Conservation (phyloP, 2,888 invertebrate species). For the Drosophila nr. perissopoda region DNA sequence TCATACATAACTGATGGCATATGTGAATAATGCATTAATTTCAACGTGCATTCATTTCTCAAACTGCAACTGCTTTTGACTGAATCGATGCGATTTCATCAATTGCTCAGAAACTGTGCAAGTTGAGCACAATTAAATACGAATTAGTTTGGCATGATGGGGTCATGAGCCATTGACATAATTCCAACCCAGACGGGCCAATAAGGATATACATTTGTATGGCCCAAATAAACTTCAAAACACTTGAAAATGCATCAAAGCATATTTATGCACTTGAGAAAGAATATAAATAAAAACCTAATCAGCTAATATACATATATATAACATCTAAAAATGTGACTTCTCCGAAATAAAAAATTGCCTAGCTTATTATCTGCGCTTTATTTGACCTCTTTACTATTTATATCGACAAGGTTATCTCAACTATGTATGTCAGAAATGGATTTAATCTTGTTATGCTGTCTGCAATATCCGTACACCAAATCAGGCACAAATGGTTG, state of each 20-base stretch:
- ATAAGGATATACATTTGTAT: background rate
- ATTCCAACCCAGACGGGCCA: background rate
- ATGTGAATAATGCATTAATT: slow-evolving; percentile 60
- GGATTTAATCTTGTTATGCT: slow-evolving; percentile 8
- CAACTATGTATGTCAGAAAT: slow-evolving; percentile 20
- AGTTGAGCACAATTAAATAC: slow-evolving; percentile 56
- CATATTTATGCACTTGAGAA: background rate
- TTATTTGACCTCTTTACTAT: slow-evolving; percentile 4
- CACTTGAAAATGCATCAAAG: background rate
- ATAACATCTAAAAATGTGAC: background rate
- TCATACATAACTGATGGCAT: slow-evolving; percentile 60
- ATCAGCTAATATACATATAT: background rate
- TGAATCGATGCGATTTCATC: slow-evolving; percentile 10
- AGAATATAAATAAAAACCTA: background rate
- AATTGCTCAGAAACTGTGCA: slow-evolving; percentile 5
- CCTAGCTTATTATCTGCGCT: background rate
- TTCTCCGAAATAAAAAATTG: background rate
- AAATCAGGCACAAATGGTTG: slow-evolving; percentile 13
- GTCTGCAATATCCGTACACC: background rate
- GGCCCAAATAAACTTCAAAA: background rate
- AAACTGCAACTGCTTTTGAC: slow-evolving; percentile 10
- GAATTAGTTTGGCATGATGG: slow-evolving; percentile 41
- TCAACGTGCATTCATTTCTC: slow-evolving; percentile 49
- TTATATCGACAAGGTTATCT: slow-evolving; percentile 13
- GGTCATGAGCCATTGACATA: slow-evolving; percentile 44